phyloP scores from a whole-genome alignment of 2,888 invertebrate genomes.

The Coecobrya sp. region DNA sequence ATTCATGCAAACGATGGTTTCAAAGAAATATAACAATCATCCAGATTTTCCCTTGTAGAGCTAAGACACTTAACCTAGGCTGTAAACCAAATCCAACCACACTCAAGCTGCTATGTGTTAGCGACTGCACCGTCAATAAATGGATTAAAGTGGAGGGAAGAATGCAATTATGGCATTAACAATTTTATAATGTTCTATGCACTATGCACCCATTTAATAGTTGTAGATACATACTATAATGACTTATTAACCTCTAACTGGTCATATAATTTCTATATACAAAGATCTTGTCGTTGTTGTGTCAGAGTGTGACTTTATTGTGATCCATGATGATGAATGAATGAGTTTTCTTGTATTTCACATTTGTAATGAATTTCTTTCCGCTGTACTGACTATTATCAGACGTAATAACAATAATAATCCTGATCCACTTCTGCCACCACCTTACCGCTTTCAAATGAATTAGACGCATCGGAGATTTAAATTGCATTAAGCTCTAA shows the following conservation, averaged over 20 bases:
- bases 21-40: too few species aligned
- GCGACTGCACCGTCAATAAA: slow-evolving; percentile 71
- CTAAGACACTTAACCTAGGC: too few species aligned
- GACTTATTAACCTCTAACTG: slow-evolving; percentile 3
- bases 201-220: not conserved
- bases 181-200: not conserved
- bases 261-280: not conserved
- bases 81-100: not conserved
- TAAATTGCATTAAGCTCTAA: not conserved
- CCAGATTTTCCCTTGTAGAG: too few species aligned
- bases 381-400: slow-evolving; percentile 31
- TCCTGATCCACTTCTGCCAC: not conserved
- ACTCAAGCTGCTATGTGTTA: slow-evolving; percentile 19
- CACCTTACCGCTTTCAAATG: slow-evolving; percentile 14
- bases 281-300: slow-evolving; percentile 35
- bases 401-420: not conserved
- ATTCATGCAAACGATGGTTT: too few species aligned
- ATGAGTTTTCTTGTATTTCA: slow-evolving; percentile 44
- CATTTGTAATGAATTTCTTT: slow-evolving; percentile 61
- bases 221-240: not conserved
- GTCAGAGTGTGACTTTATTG: slow-evolving; percentile 54
- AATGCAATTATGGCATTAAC: slow-evolving; percentile 20
- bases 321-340: slow-evolving; percentile 61
- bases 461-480: not conserved
- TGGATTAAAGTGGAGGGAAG: slow-evolving; percentile 49